Evolutionary conservation across 2,888 invertebrate genomes (phyloP).

Genomic region (Andrena camellia): DNA sequence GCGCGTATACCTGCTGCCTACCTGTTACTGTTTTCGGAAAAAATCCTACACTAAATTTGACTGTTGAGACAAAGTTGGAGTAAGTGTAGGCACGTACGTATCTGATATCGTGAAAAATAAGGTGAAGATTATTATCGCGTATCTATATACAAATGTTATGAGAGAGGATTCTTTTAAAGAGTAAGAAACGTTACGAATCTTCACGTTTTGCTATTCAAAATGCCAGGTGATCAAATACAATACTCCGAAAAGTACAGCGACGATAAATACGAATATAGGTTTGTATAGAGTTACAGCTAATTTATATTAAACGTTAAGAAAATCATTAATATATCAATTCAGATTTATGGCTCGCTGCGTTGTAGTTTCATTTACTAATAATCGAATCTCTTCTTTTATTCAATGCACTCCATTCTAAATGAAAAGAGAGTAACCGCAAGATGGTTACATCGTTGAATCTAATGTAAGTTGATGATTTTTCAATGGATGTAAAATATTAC

Average conservation of each 20-base stretch:
- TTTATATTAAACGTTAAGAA: slow-evolving; percentile 2
- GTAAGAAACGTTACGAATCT: background rate
- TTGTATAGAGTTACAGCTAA: slow-evolving; percentile 67
- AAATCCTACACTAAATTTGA: slow-evolving; percentile 2
- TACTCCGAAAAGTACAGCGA: slow-evolving; percentile 97
- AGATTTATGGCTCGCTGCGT: background rate
- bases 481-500: background rate
- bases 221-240: slow-evolving; percentile 94
- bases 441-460: background rate
- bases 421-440: background rate
- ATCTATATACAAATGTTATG: background rate
- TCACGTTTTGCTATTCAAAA: slow-evolving; percentile 74
- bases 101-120: background rate
- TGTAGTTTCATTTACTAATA: too few relatives aligned
- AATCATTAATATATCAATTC: background rate
- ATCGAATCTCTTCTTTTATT: background rate
- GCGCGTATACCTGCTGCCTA: slow-evolving; percentile 8
- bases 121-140: slow-evolving; percentile 6
- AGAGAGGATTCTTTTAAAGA: slow-evolving; percentile 6
- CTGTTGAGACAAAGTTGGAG: background rate
- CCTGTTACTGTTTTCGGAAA: slow-evolving; percentile 29
- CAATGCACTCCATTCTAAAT: too few relatives aligned
- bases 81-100: too few relatives aligned
- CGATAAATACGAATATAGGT: slow-evolving; percentile 95
- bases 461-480: background rate